These are phyloP conservation scores for Thamnophis elegans DNA, from an alignment of 2,797 vertebrate genomes.

Conservation along the genomic window DNA sequence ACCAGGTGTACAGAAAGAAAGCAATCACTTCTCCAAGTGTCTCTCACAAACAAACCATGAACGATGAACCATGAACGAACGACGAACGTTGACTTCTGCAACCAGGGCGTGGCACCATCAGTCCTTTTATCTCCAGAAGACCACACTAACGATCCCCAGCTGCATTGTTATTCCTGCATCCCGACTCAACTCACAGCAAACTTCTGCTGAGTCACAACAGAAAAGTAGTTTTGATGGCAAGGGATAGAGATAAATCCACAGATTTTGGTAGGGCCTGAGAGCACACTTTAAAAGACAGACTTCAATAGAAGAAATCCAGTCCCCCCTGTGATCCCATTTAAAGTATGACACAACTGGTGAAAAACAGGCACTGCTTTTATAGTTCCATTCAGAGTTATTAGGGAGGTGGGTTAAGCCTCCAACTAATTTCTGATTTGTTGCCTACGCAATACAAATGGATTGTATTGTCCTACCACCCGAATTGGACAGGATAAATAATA, in stretches of 20 bases:
- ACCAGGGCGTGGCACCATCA: too few species aligned
- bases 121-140: too few species aligned
- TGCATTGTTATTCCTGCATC: too few species aligned
- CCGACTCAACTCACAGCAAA: too few species aligned
- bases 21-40: too few species aligned
- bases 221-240: neutral
- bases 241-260: neutral
- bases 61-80: too few species aligned
- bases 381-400: neutral
- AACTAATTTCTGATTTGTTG: neutral
- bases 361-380: neutral
- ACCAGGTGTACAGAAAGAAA: too few species aligned
- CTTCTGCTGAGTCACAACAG: too few species aligned
- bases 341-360: neutral
- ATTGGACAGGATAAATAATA: neutral
- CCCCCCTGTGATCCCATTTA: neutral
- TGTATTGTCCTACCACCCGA: neutral
- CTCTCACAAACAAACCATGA: too few species aligned
- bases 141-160: too few species aligned
- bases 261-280: neutral
- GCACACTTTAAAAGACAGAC: neutral
- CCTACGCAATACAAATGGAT: neutral
- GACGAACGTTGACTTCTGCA: too few species aligned
- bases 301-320: neutral
- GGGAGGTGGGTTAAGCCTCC: neutral